These are phyloP conservation scores for Ophion ellenae DNA, from an alignment of 2,888 invertebrate species.

Conservation along the genomic window DNA sequence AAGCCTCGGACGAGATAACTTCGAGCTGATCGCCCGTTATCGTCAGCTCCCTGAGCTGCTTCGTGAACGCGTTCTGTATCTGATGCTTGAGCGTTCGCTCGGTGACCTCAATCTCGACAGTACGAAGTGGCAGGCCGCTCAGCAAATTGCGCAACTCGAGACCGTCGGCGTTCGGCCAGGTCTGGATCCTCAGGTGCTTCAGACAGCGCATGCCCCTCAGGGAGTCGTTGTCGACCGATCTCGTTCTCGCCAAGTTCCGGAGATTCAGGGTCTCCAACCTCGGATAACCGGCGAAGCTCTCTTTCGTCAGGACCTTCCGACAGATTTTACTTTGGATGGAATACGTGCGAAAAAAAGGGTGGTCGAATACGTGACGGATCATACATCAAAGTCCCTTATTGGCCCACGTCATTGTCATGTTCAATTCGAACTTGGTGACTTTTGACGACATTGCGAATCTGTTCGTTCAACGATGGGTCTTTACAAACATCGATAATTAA, in stretches of 20 bases:
- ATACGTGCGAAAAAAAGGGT: background rate
- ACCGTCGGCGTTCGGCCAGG: constrained; percentile 91
- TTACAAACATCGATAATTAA: too few relatives aligned
- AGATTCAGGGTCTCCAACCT: constrained; percentile 91
- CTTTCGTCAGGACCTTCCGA: constrained; percentile 87
- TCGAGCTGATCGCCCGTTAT: constrained; percentile 91
- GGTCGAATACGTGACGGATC: background rate
- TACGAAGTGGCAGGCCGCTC: constrained; percentile 89
- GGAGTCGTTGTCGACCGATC: constrained; percentile 90
- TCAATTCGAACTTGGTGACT: too few relatives aligned
- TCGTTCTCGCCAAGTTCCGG: constrained; percentile 89
- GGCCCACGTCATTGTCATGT: too few relatives aligned
- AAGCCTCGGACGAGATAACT: constrained; percentile 91
- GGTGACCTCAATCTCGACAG: constrained; percentile 90
- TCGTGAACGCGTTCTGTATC: constrained; percentile 90
- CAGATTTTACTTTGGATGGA: constrained; percentile 4
- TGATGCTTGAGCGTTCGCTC: constrained; percentile 91
- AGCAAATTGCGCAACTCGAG: constrained; percentile 90
- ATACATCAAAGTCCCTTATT: too few relatives aligned
- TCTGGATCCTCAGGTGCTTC: constrained; percentile 89
- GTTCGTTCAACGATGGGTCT: too few relatives aligned
- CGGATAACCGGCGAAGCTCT: constrained; percentile 89
- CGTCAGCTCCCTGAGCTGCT: constrained; percentile 91
- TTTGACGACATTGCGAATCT: too few relatives aligned
- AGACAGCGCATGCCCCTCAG: constrained; percentile 88